Evolutionary conservation across 2,797 vertebrate genomes (phyloP).

Genomic region (Rhinoraja longicauda): DNA sequence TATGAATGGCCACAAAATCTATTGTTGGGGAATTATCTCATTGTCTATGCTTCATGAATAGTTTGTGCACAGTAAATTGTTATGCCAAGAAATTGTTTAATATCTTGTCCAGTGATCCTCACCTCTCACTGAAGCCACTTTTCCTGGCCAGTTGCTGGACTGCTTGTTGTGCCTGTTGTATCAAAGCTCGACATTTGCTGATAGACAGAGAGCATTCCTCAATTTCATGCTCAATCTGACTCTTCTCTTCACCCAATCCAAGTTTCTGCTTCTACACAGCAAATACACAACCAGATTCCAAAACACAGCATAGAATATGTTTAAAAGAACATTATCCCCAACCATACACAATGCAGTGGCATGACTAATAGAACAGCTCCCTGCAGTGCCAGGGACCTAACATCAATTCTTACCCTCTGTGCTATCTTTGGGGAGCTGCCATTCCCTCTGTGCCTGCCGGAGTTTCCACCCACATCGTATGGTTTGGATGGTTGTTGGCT

Average conservation of each 20-base stretch:
- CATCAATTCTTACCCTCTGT: too few species aligned
- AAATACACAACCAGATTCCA: background rate
- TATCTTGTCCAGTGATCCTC: background rate
- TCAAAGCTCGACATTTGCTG: background rate
- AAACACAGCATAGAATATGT: background rate
- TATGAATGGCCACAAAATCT: too few species aligned
- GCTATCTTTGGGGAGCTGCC: too few species aligned
- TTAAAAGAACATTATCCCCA: background rate
- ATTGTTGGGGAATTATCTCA: too few species aligned
- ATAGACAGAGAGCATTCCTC: background rate
- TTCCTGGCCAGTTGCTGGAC: background rate
- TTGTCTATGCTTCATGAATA: too few species aligned
- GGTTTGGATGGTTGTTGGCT: too few species aligned
- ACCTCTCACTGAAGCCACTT: background rate
- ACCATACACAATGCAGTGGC: too few species aligned
- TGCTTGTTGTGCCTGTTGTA: background rate
- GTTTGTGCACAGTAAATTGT: background rate
- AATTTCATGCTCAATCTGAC: background rate
- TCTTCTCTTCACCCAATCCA: background rate
- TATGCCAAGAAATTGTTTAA: background rate
- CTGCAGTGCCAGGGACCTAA: too few species aligned
- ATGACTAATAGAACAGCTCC: too few species aligned
- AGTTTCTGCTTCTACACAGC: constrained; percentile 2
- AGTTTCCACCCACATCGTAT: too few species aligned
- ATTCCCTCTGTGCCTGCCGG: too few species aligned